Percentiles rank a stretch among this genome's conserved stretches.
These are phyloP conservation scores for Ctenochaetus hawaiiensis DNA, from an alignment of 2,797 vertebrate species.

Conservation along the genomic window DNA sequence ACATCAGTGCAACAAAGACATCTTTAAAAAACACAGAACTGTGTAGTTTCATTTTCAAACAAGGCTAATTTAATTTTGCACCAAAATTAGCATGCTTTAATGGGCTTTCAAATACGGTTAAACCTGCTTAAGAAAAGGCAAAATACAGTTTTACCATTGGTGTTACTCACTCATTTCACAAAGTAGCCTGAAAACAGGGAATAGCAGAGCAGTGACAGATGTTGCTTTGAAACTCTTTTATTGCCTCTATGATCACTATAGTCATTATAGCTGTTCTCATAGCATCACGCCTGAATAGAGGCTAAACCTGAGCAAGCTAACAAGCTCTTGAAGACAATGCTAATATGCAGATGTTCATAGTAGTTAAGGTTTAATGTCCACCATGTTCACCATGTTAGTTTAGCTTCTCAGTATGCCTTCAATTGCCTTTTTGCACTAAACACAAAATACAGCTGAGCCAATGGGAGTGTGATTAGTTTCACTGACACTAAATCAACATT, in stretches of 20 bases:
- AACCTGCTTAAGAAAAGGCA: no score
- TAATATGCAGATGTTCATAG: background rate
- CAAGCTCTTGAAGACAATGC: background rate
- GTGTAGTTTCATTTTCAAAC: background rate
- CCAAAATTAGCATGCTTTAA: background rate
- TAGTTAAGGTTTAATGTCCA: background rate
- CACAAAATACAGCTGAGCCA: background rate
- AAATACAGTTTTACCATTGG: no score
- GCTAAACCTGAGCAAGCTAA: background rate
- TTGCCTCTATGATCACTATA: no score
- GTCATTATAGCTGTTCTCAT: no score
- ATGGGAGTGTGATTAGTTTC: background rate
- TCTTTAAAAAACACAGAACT: background rate
- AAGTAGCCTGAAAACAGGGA: no score
- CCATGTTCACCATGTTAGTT: background rate
- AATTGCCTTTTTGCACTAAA: background rate
- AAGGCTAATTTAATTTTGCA: background rate
- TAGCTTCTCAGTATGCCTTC: background rate
- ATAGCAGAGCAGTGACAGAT: no score
- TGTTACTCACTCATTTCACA: no score
- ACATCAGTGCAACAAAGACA: background rate
- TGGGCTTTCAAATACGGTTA: no score
- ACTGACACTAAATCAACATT: background rate
- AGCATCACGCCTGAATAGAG: no score
- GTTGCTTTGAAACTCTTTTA: no score